These are phyloP conservation scores for Drosophila birchii DNA, from an alignment of 2,888 invertebrate genomes.

Conservation along the genomic window DNA sequence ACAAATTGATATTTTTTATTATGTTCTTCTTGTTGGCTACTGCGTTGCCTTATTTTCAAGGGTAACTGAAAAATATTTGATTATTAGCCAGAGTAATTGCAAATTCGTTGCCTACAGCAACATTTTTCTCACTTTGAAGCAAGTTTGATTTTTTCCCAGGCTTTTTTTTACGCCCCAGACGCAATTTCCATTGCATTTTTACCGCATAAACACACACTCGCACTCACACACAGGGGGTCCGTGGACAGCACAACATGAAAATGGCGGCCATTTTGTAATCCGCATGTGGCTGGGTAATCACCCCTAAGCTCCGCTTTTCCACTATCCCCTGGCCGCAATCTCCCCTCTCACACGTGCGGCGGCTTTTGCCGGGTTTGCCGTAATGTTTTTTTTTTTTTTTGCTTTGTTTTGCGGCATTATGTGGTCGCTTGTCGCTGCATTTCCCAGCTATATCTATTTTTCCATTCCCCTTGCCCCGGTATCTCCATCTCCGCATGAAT, in stretches of 20 bases:
- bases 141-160: constrained; percentile 6
- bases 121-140: not conserved
- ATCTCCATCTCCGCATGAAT: constrained; percentile 13
- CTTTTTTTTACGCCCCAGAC: constrained; percentile 33
- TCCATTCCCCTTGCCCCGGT: constrained; percentile 4
- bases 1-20: not conserved
- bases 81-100: not conserved
- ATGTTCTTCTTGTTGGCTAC: not conserved
- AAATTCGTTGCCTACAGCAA: not conserved
- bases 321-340: constrained; percentile 18
- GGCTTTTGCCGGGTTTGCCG: constrained; percentile 68
- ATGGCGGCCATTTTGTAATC: constrained; percentile 79
- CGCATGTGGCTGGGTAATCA: constrained; percentile 79
- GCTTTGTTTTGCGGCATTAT: constrained; percentile 42
- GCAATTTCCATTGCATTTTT: constrained; percentile 67
- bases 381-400: constrained; percentile 19
- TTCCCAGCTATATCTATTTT: constrained; percentile 16
- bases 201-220: constrained; percentile 49
- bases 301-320: constrained; percentile 43
- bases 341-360: constrained; percentile 53
- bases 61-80: not conserved
- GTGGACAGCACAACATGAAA: constrained; percentile 55
- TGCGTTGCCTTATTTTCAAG: not conserved
- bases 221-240: constrained; percentile 12
- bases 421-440: constrained; percentile 40